Percentiles rank a stretch among this genome's conserved stretches.
phyloP scores from a whole-genome alignment of 2,888 invertebrate species.

The Aspidiotus rigidus region DNA sequence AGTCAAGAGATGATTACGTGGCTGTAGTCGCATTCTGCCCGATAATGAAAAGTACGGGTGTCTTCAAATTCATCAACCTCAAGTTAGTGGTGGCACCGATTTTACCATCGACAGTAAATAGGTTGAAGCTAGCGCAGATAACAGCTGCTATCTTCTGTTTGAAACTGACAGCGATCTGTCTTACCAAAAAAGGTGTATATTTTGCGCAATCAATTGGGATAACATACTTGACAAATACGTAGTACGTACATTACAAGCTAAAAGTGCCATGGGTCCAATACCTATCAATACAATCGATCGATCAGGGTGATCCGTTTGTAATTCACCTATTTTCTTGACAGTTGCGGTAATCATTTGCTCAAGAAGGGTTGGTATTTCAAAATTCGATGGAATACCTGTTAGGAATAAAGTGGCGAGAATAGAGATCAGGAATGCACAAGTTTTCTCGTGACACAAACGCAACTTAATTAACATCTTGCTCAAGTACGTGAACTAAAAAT shows the following conservation, averaged over 20 bases:
- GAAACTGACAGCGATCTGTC: slow-evolving; percentile 23
- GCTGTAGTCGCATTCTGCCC: slow-evolving; percentile 62
- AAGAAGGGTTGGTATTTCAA: slow-evolving; percentile 44
- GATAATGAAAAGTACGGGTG: slow-evolving; percentile 67
- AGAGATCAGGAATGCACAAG: slow-evolving; percentile 13
- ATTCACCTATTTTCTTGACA: slow-evolving; percentile 60
- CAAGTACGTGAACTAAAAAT: not conserved
- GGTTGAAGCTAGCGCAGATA: slow-evolving; percentile 25
- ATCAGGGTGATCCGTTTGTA: slow-evolving; percentile 55
- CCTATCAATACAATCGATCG: slow-evolving; percentile 67
- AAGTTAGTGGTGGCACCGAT: slow-evolving; percentile 12
- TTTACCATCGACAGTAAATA: slow-evolving; percentile 26
- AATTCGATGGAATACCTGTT: slow-evolving; percentile 6
- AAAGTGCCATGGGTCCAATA: slow-evolving; percentile 63
- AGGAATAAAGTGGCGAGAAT: too few relatives aligned
- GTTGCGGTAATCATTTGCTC: slow-evolving; percentile 58
- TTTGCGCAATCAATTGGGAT: not conserved
- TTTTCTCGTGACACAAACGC: slow-evolving; percentile 29
- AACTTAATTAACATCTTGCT: not conserved
- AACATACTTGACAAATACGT: not conserved
- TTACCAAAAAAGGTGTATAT: not conserved
- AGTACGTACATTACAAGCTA: slow-evolving; percentile 56
- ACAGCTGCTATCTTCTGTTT: slow-evolving; percentile 26
- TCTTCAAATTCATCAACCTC: slow-evolving; percentile 38
- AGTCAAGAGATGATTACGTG: slow-evolving; percentile 44